Conservation (phyloP, 2,113 vertebrate species). For the Saguinus imperator region DNA sequence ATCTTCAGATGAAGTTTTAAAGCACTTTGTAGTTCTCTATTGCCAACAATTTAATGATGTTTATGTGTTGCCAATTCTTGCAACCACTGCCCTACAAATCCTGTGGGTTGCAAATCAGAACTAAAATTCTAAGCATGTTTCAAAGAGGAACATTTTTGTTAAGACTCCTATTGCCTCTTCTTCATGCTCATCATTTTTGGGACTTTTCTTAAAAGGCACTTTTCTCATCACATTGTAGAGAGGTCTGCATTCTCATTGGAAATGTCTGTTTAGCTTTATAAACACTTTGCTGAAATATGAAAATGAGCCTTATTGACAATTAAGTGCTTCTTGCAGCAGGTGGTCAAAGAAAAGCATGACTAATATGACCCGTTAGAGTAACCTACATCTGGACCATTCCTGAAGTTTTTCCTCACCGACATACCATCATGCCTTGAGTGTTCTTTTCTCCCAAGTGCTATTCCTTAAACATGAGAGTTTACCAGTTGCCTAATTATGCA, state of each 20-base stretch:
- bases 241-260: conserved; percentile 84
- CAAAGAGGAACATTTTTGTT: conserved; percentile 81
- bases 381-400: conserved; percentile 79
- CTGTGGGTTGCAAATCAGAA: conserved; percentile 82
- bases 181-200: conserved; percentile 67
- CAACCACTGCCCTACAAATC: conserved; percentile 80
- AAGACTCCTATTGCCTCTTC: conserved; percentile 77
- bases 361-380: conserved; percentile 61
- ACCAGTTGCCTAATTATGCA: conserved; percentile 65
- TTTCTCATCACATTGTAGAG: conserved; percentile 86
- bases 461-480: conserved; percentile 74
- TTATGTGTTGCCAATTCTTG: conserved; percentile 90
- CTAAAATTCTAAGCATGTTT: conserved; percentile 75
- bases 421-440: conserved; percentile 80
- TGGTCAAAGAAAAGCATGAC: conserved; percentile 80
- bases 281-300: conserved; percentile 83
- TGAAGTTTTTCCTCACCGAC: conserved; percentile 65
- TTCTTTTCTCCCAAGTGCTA: conserved; percentile 83
- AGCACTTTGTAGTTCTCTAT: conserved; percentile 98
- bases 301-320: conserved; percentile 86
- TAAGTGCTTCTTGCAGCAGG: conserved; percentile 87
- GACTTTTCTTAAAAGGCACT: conserved; percentile 79
- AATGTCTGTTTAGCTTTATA: conserved; percentile 88
- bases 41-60: conserved; percentile 91
- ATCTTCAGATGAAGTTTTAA: conserved; percentile 86